Base-by-base conservation (phyloP, 2,888 invertebrate species). In the Caenorhabditis japonica region DNA sequence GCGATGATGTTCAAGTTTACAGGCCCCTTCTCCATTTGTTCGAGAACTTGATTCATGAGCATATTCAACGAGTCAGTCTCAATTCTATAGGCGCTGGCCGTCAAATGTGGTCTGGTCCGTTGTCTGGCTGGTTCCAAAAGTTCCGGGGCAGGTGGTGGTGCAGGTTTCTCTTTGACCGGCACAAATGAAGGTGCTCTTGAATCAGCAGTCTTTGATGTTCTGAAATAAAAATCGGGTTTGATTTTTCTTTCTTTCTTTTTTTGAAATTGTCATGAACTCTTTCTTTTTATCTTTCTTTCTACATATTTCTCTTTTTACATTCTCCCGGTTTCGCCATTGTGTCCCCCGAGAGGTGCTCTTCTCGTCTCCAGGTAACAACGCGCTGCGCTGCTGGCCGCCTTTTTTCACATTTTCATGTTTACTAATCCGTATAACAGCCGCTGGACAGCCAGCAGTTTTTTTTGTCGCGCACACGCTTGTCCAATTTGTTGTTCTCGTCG, bases 21-120 rank as follows among this genome's bases (percentile, higher is more conserved):
- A 5, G 85, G 84, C 0, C 86, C 86, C 38, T 82, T 84, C 52
- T 87, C 86, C 85, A 87, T 87, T 49, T 87, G 86, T 59, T 86
- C 86, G 12, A 86, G 74, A 2, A 83, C 83, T 77, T 86, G 85
- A 61, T 86, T 86, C 86, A 86, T 86, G 25, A 86, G 70, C 74
- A 85, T 79, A 53, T 86, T 86, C 52, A 86, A 68, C n/a, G 84
- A 82, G 72, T 86, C 86, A 0, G 83, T 84, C 59, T 84, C 85
- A 36, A 85, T 74, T 19, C 80, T 68, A 72, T 85, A 85, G n/a
- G 74, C 68, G 41, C 75, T 62, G 2, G 69, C 75, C 19, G 73
- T 68, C 61, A 66, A 13, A 36, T 59, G 60, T 15, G 72, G 41
- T 23, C 68, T 56, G 27, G 53, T 58, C 56, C 55, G 41, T 30